phyloP scores from a whole-genome alignment of 2,797 vertebrate genomes.

The Remorina albescens region DNA sequence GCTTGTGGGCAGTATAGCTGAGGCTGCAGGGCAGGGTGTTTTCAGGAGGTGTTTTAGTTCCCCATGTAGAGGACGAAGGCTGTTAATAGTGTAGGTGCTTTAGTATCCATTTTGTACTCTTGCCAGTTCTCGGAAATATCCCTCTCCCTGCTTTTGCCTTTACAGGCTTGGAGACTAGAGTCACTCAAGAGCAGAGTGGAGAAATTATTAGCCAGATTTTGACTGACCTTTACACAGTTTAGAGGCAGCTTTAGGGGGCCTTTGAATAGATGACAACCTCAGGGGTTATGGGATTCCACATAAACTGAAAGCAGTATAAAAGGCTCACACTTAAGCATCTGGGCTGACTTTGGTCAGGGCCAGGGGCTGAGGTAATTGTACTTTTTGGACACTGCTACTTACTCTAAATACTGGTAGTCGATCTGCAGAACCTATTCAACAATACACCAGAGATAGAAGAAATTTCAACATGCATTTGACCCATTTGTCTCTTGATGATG shows the following conservation, averaged over 20 bases:
- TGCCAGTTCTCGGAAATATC: slow-evolving; percentile 24
- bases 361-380: slow-evolving; percentile 19
- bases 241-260: slow-evolving; percentile 44
- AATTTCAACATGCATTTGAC: slow-evolving; percentile 22
- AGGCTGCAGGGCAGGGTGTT: slow-evolving; percentile 1
- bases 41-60: slow-evolving; percentile 48
- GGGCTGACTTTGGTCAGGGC: slow-evolving; percentile 25
- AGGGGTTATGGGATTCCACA: slow-evolving; percentile 26
- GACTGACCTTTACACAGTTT: slow-evolving; percentile 53
- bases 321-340: slow-evolving; percentile 14
- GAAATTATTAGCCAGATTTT: slow-evolving; percentile 63
- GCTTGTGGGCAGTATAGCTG: slow-evolving; percentile 6
- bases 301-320: slow-evolving; percentile 30
- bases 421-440: slow-evolving; percentile 14
- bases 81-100: slow-evolving; percentile 6
- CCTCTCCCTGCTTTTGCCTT: slow-evolving; percentile 17
- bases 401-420: neutral
- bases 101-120: slow-evolving; percentile 28
- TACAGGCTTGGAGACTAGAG: slow-evolving; percentile 40
- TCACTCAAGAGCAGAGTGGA: slow-evolving; percentile 44
- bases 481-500: slow-evolving; percentile 38
- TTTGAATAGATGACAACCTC: slow-evolving; percentile 39
- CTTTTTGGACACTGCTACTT: slow-evolving; percentile 18
- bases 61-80: slow-evolving; percentile 29
- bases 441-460: slow-evolving; percentile 11